Conservation (phyloP, 2,888 invertebrate species). For the Laspeyria flexula region DNA sequence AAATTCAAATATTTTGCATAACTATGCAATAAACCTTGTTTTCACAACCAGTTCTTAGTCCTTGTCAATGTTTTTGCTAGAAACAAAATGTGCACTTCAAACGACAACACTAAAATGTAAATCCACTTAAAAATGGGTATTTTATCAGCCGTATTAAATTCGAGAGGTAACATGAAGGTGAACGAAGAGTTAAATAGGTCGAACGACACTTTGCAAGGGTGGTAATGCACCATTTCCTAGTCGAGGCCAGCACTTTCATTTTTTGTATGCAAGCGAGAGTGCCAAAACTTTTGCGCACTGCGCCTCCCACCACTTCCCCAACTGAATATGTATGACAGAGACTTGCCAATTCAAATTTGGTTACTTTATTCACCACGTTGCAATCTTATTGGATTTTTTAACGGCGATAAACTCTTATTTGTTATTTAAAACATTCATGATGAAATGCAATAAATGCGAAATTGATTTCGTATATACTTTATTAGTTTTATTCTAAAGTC, state of each 20-base stretch:
- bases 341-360: slow-evolving; percentile 80
- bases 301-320: slow-evolving; percentile 62
- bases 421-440: slow-evolving; percentile 37
- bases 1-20: too few relatives aligned
- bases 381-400: slow-evolving; percentile 65
- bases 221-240: slow-evolving; percentile 68
- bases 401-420: slow-evolving; percentile 36
- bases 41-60: too few relatives aligned
- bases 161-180: slow-evolving; percentile 11
- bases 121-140: not conserved
- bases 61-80: too few relatives aligned
- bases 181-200: slow-evolving; percentile 32
- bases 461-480: not conserved
- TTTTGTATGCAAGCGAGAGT: slow-evolving; percentile 83
- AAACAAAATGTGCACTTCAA: too few relatives aligned
- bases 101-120: slow-evolving; percentile 3
- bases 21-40: too few relatives aligned
- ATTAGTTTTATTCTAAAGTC: not conserved
- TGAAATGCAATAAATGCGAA: slow-evolving; percentile 10
- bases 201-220: slow-evolving; percentile 39
- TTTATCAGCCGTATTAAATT: slow-evolving; percentile 17
- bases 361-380: slow-evolving; percentile 70
- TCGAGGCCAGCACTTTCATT: slow-evolving; percentile 72
- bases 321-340: slow-evolving; percentile 79
- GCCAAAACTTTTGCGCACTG: slow-evolving; percentile 85